Conservation (phyloP, 1,140 invertebrate species). For the Saxidomus purpurata region DNA sequence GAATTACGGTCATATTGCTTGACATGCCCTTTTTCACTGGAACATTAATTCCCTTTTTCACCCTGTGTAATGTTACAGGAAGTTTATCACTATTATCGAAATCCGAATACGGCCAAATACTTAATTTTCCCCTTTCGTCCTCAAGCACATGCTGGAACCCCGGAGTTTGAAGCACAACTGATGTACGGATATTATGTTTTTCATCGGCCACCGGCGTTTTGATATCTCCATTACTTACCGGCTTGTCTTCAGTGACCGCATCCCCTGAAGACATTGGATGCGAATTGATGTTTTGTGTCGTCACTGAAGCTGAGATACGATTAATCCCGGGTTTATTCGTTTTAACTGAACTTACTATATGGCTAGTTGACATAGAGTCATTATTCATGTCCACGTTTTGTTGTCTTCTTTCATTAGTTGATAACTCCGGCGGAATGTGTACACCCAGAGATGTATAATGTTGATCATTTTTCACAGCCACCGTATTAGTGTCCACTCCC, state of each 20-base stretch:
- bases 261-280: constrained; percentile 27
- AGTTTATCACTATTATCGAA: constrained; percentile 54
- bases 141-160: constrained; percentile 56
- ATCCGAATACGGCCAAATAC: constrained; percentile 60
- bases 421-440: constrained; percentile 12
- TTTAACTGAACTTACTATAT: not conserved
- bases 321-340: constrained; percentile 36
- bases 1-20: constrained; percentile 51
- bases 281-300: constrained; percentile 17
- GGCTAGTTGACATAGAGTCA: constrained; percentile 18
- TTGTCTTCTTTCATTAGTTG: constrained; percentile 9
- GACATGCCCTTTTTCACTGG: constrained; percentile 43
- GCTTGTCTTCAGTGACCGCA: constrained; percentile 7
- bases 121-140: constrained; percentile 59
- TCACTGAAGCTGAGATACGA: not conserved
- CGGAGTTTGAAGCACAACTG: constrained; percentile 40
- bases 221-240: not conserved
- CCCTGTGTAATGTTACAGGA: constrained; percentile 50
- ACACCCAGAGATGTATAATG: constrained; percentile 24
- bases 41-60: constrained; percentile 43
- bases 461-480: constrained; percentile 47
- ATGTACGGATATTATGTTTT: not conserved
- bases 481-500: constrained; percentile 37
- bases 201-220: not conserved
- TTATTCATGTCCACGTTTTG: constrained; percentile 28